Evolutionary conservation across 2,797 vertebrate species (phyloP), one percentile per base, ranked within the genome.

Genomic region (Coregonus ussuriensis): DNA sequence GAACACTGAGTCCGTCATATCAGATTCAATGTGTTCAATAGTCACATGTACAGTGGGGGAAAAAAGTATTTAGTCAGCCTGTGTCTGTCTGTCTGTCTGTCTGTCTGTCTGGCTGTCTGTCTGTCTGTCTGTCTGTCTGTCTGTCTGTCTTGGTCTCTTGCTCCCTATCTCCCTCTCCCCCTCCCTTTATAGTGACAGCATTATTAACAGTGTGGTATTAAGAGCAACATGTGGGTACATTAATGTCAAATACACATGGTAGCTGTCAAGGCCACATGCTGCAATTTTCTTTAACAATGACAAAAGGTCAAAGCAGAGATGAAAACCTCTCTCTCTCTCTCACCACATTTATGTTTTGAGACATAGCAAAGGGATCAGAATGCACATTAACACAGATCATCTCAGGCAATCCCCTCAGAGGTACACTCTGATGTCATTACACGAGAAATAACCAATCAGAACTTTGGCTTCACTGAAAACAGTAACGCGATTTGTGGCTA

Each of bases 401-500:
- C 88, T 82, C 85, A 82, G 85, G 84, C 72, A 86, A 92, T 62
- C 89, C 89, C 90, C 93, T 93, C 90, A 90, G 83, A 93, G 93
- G 90, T 93, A 92, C 85, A 79, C 79, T 88, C 75, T 92, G 93
- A 93, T 94, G 91, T 86, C 87, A 91, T 94, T 94, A 94, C 86
- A 89, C 87, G 82, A 93, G 89, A 94, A 93, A 93, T 93, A 94
- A 93, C 93, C 91, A 93, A 94, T 93, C 92, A 90, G 91, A 93
- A 94, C 90, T 93, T 95, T 93, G 91, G 86, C 94, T 91, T 91
- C 85, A 91, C 81, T 90, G 88, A 92, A 89, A 95, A 91, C 93
- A 86, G 84, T 95, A 96, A 98, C 94, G 94, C 93, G 95, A 97
- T 97, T 97, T 96, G 85, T 88, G 88, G 89, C 84, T 85, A 92